Conservation (phyloP, 2,888 invertebrate species). For the Rutpela maculata region DNA sequence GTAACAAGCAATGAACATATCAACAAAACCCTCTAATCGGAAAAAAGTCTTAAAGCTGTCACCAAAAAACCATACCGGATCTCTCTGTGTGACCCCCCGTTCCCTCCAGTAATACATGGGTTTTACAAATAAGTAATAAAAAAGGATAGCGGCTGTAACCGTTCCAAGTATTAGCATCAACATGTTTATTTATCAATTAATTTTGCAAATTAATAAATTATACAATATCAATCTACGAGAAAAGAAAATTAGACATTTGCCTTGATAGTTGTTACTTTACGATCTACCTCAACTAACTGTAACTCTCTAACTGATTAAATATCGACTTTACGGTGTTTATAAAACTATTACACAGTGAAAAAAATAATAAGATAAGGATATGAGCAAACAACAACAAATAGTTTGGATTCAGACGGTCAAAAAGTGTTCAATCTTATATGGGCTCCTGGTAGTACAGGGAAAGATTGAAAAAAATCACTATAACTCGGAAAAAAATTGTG, state of each 20-base stretch:
- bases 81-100: slow-evolving; percentile 50
- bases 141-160: neutral
- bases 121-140: slow-evolving; percentile 44
- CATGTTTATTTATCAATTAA: neutral
- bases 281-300: neutral
- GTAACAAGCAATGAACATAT: slow-evolving; percentile 50
- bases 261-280: too few relatives aligned
- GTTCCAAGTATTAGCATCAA: neutral
- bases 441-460: too few relatives aligned
- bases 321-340: too few relatives aligned
- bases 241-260: neutral
- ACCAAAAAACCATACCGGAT: slow-evolving; percentile 54
- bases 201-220: neutral
- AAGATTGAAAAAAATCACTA: too few relatives aligned
- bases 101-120: slow-evolving; percentile 54
- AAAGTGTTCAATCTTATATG: too few relatives aligned
- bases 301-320: too few relatives aligned
- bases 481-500: too few relatives aligned
- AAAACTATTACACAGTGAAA: too few relatives aligned
- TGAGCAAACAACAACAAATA: too few relatives aligned
- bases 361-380: too few relatives aligned
- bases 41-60: slow-evolving; percentile 48
- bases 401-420: too few relatives aligned
- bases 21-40: slow-evolving; percentile 49
- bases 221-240: neutral